These are phyloP conservation scores for Microplitis mediator DNA, from an alignment of 1,140 invertebrate species.

Conservation along the genomic window DNA sequence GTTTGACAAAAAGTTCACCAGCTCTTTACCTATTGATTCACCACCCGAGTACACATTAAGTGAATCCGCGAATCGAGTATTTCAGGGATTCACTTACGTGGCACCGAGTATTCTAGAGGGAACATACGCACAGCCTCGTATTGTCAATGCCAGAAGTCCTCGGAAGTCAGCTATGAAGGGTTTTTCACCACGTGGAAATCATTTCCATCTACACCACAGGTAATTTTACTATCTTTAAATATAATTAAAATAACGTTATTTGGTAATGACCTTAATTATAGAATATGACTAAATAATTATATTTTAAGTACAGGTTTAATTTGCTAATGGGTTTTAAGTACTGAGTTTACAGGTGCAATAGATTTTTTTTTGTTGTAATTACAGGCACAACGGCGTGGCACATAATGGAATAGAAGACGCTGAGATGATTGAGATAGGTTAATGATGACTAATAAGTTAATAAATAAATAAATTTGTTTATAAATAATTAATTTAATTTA, in stretches of 20 bases:
- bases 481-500: not conserved
- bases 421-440: constrained; percentile 58
- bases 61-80: constrained; percentile 90
- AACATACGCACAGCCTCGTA: constrained; percentile 73
- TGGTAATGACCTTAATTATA: too few relatives aligned
- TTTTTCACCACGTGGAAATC: constrained; percentile 48
- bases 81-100: constrained; percentile 96
- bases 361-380: not conserved
- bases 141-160: constrained; percentile 75
- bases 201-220: constrained; percentile 50
- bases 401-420: constrained; percentile 52
- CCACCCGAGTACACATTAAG: constrained; percentile 94
- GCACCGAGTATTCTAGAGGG: constrained; percentile 96
- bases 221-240: constrained; percentile 23
- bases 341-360: too few relatives aligned
- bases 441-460: constrained; percentile 31
- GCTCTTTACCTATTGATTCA: constrained; percentile 96
- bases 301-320: too few relatives aligned
- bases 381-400: constrained; percentile 48
- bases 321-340: too few relatives aligned
- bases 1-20: constrained; percentile 98
- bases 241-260: too few relatives aligned
- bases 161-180: constrained; percentile 59
- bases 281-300: too few relatives aligned
- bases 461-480: not conserved